phyloP scores from a whole-genome alignment of 2,797 vertebrate genomes.

The Neostethus bicornis region DNA sequence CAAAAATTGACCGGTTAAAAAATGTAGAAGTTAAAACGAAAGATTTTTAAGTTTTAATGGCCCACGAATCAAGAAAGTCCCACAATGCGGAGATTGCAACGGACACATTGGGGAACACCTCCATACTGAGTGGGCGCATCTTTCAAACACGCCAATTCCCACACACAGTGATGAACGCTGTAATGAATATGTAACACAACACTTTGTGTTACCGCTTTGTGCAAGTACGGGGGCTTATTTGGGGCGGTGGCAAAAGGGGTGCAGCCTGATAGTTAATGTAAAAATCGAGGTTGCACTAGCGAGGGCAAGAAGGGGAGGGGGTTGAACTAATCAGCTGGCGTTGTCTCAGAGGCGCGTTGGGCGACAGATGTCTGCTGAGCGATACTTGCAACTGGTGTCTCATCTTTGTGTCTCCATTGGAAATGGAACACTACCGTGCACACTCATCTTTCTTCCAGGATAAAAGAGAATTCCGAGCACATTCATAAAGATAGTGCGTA shows the following conservation, averaged over 20 bases:
- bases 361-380: conserved; percentile 76
- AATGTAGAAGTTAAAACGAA: no score
- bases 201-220: conserved; percentile 45
- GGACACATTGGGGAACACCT: conserved; percentile 29
- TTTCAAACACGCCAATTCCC: conserved; percentile 57
- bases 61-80: no score
- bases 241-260: not conserved
- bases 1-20: no score
- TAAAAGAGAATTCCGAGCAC: no score
- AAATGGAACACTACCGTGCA: conserved; percentile 18
- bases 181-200: conserved; percentile 76
- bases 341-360: conserved; percentile 18
- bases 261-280: conserved; percentile 26
- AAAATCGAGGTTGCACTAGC: no score
- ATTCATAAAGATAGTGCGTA: no score
- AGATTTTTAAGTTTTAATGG: no score
- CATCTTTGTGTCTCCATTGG: conserved; percentile 9
- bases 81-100: no score
- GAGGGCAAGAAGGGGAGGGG: not conserved
- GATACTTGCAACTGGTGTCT: conserved; percentile 52
- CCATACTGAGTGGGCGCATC: conserved; percentile 47
- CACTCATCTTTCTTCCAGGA: not conserved
- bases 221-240: conserved; percentile 15
- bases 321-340: conserved; percentile 16
- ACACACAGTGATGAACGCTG: conserved; percentile 43